Evolutionary conservation across 2,888 invertebrate species (phyloP), one percentile per base, ranked within the genome.

Genomic region (Drosophila neotestacea): DNA sequence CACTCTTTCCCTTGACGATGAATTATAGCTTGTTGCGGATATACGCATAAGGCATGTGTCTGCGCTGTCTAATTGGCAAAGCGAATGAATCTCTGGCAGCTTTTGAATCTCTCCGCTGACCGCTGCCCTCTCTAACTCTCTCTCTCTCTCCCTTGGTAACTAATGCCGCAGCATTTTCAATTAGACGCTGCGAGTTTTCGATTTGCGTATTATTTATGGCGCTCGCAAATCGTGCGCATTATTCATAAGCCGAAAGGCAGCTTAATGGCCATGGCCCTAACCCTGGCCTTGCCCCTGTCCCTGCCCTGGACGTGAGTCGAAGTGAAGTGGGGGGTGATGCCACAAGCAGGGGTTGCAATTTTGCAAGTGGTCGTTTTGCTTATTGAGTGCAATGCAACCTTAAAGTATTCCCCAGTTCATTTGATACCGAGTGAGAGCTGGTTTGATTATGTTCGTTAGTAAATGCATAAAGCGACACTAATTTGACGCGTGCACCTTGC

Each of bases 141-240:
- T 4, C 10, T 36, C 28, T 9, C 46, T 4, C 7, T 4, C 9
- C 36, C 39, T 28, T 42, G 41, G 42, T 48, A 55, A 56, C 60
- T 68, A 71, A 59, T 72, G 63, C 84, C 55, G 52, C 51, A 78
- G 81, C 75, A 71, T 87, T 85, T 85, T 85, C 85, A 85, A 85
- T 85, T 87, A 87, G 88, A 87, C 69, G 83, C 77, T 81, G 81
- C 79, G 85, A 77, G 83, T 79, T 85, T 85, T 85, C 84, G 84
- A 85, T 85, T 85, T 85, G 87, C 87, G 85, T 85, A 85, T 85
- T 85, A 85, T 85, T 85, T 85, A 85, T 85, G 85, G 74, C 76
- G 72, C 67, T 74, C 73, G 79, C 81, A 85, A 85, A 88, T 87
- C 85, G 88, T 88, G 83, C 83, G 65, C 88, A 88, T 85, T 85